Conservation (phyloP, 2,888 invertebrate genomes). For the Morpho deidamia region DNA sequence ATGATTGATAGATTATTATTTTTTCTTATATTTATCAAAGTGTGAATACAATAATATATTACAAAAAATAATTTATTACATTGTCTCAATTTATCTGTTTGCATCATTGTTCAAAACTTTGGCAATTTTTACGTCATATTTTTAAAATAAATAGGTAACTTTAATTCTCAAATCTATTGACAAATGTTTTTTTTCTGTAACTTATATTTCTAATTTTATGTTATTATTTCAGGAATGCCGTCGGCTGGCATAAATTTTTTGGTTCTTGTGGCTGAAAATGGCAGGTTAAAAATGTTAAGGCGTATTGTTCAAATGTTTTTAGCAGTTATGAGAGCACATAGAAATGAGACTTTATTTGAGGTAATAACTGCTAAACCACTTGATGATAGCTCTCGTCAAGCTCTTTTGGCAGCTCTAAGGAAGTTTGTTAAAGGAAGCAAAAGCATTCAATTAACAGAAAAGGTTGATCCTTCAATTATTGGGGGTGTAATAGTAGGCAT, state of each 20-base stretch:
- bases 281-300: conserved; percentile 48
- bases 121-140: no score
- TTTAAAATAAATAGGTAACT: no score
- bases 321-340: conserved; percentile 57
- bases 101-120: no score
- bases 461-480: conserved; percentile 48
- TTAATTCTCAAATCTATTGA: no score
- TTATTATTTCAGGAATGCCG: conserved; percentile 45
- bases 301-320: conserved; percentile 53
- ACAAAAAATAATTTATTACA: no score
- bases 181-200: not conserved
- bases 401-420: conserved; percentile 44
- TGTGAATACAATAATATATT: no score
- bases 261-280: conserved; percentile 56
- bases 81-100: no score
- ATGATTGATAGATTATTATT: no score
- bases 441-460: conserved; percentile 54
- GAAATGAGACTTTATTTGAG: conserved; percentile 58
- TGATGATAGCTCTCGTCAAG: conserved; percentile 34
- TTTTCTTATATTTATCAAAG: no score
- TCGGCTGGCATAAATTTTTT: conserved; percentile 49
- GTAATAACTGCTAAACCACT: conserved; percentile 60
- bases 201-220: not conserved
- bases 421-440: conserved; percentile 49
- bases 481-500: conserved; percentile 62